A percentile compares a stretch with the other conserved stretches of the same genome.
These are phyloP conservation scores for Himalopsyche anomala DNA, from an alignment of 2,888 invertebrate genomes.

Conservation along the genomic window DNA sequence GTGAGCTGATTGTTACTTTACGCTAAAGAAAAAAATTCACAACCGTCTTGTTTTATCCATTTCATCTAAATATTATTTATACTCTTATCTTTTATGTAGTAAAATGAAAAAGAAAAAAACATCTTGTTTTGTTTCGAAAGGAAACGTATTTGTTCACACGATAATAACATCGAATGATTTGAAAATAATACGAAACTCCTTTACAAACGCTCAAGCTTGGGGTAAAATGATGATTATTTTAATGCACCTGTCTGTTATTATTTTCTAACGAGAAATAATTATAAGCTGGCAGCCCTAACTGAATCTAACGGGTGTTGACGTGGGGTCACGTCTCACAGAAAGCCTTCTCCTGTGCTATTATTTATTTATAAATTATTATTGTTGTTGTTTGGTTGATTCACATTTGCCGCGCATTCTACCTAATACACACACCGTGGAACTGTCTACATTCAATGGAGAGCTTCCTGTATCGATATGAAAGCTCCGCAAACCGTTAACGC, in stretches of 20 bases:
- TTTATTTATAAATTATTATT: slow-evolving; percentile 24
- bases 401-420: slow-evolving; percentile 31
- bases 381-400: slow-evolving; percentile 26
- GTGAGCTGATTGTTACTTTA: too few species aligned
- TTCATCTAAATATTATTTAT: too few species aligned
- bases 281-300: slow-evolving; percentile 1
- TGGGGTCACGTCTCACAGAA: slow-evolving; percentile 31
- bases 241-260: slow-evolving; percentile 3
- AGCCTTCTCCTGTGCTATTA: background rate
- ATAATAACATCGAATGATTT: too few species aligned
- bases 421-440: background rate
- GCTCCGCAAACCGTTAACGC: slow-evolving; percentile 4
- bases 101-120: too few species aligned
- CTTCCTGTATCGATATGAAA: slow-evolving; percentile 37
- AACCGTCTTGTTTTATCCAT: too few species aligned
- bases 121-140: too few species aligned
- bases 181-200: too few species aligned
- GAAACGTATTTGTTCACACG: too few species aligned
- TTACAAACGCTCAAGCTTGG: background rate
- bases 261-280: background rate
- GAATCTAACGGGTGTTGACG: slow-evolving; percentile 39
- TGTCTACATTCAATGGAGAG: background rate
- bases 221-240: background rate
- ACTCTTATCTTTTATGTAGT: too few species aligned
- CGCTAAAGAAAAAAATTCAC: too few species aligned